Evolutionary conservation across 2,113 vertebrate genomes (phyloP), one percentile per base, ranked within the genome.

Genomic region (Ageneiosus marmoratus): DNA sequence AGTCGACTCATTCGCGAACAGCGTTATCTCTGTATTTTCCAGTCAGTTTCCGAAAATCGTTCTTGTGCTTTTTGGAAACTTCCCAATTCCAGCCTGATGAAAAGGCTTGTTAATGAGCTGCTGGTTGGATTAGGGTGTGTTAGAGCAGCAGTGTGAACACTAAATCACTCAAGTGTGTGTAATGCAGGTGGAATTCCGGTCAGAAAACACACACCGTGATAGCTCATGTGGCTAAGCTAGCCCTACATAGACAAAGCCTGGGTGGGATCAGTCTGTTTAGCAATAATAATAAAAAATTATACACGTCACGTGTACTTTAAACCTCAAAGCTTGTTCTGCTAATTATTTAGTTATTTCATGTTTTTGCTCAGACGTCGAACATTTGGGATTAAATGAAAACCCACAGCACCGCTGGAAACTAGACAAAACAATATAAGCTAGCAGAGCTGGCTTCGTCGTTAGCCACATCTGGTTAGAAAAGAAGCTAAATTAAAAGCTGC

Each of bases 151-250:
- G 3, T 11, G 27, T 53, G 27, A 74, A 29, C 27, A 51, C 72
- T 29, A 74, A 74, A 51, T 20, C 46, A 51, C 46, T 50, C 12
- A 1, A 8, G 48, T 27, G 72, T 53, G 72, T 53, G 72, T 51
- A 75, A 75, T 32, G 9, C 29, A 34, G 48, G 73, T 75, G 73
- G 50, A 53, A 75, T 50, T 24, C 73, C 53, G 18, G 27, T 29
- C n/a, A 48, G 13, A 12, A 67, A 7, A 70, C 20, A 44, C 67
- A 44, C 37, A 44, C 41, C 7, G n/a, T 50, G 70, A 29, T 74
- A 74, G 72, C 72, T 20, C 72, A 74, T 32, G n/a, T 16, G 46
- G 72, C 72, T 74, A 74, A 51, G 72, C 46, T 74, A 74, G 27
- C 15, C n/a, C 72, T 51, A 3, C 11, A 7, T 9, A 74, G 27